Evolutionary conservation across 2,888 invertebrate species (phyloP).

Genomic region (Celastrina argiolus): DNA sequence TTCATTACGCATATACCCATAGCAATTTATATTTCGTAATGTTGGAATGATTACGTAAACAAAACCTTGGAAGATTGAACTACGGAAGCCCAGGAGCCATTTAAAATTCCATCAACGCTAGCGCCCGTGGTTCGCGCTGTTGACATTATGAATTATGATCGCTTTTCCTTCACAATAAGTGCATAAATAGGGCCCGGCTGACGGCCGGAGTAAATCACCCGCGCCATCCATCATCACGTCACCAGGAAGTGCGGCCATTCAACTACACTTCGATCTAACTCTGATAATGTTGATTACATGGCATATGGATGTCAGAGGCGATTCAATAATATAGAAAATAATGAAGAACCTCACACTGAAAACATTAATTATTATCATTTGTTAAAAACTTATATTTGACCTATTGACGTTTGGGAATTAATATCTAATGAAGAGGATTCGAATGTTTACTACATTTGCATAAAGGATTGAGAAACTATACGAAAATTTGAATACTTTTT

Average conservation of each 20-base stretch:
- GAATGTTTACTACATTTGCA: too few relatives aligned
- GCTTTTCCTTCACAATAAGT: slow-evolving; percentile 71
- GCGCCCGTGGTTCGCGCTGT: slow-evolving; percentile 32
- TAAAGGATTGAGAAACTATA: too few relatives aligned
- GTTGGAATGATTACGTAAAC: too few relatives aligned
- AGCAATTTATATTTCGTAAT: too few relatives aligned
- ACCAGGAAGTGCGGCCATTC: slow-evolving; percentile 37
- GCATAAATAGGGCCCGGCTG: slow-evolving; percentile 66
- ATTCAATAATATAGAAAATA: background rate
- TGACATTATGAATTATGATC: slow-evolving; percentile 69
- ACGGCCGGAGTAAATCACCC: slow-evolving; percentile 53
- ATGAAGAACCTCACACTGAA: background rate
- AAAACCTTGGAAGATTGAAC: too few relatives aligned
- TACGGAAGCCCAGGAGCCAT: background rate
- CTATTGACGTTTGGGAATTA: too few relatives aligned
- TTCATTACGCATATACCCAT: too few relatives aligned
- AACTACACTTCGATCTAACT: slow-evolving; percentile 17
- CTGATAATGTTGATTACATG: background rate
- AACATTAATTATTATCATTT: background rate
- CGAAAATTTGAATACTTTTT: too few relatives aligned
- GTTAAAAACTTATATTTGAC: background rate
- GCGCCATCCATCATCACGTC: slow-evolving; percentile 50
- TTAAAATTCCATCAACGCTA: slow-evolving; percentile 30
- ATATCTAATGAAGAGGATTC: too few relatives aligned
- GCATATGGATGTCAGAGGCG: background rate